phyloP scores from a whole-genome alignment of 1,140 invertebrate genomes.

The Tetramorium alpestre region DNA sequence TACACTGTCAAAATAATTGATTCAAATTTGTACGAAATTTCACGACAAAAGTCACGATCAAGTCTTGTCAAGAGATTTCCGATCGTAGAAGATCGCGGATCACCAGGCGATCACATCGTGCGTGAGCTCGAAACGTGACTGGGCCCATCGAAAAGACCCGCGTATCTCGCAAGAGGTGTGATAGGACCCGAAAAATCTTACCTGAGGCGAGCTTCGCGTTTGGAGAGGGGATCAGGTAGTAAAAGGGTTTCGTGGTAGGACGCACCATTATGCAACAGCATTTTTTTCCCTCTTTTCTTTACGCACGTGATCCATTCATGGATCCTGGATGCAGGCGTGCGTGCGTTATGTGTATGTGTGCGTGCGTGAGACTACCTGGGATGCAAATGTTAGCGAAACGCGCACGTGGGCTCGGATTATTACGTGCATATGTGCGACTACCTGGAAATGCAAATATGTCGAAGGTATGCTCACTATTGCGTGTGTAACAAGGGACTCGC shows the following conservation, averaged over 20 bases:
- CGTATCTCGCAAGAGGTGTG: constrained; percentile 81
- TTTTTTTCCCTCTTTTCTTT: constrained; percentile 59
- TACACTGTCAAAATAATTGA: neutral
- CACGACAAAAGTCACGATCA: neutral
- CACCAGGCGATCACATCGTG: constrained; percentile 61
- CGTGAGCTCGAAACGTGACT: constrained; percentile 73
- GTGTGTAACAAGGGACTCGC: neutral
- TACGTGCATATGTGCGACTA: constrained; percentile 50
- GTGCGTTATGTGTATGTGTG: neutral
- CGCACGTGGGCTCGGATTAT: constrained; percentile 40
- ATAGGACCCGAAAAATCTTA: constrained; percentile 83
- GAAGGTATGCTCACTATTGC: constrained; percentile 9
- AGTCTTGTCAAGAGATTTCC: neutral
- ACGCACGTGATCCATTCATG: constrained; percentile 59
- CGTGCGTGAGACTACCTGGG: constrained; percentile 76
- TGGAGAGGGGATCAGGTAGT: constrained; percentile 82
- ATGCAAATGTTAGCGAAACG: constrained; percentile 75
- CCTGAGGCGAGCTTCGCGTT: constrained; percentile 80
- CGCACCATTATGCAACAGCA: constrained; percentile 73
- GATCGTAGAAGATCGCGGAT: neutral
- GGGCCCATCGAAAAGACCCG: constrained; percentile 61
- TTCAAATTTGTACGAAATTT: neutral
- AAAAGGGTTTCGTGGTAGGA: constrained; percentile 80
- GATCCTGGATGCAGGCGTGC: constrained; percentile 13
- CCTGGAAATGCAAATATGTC: constrained; percentile 72